Conservation (phyloP, 2,113 vertebrate species). For the Silurus glanis region DNA sequence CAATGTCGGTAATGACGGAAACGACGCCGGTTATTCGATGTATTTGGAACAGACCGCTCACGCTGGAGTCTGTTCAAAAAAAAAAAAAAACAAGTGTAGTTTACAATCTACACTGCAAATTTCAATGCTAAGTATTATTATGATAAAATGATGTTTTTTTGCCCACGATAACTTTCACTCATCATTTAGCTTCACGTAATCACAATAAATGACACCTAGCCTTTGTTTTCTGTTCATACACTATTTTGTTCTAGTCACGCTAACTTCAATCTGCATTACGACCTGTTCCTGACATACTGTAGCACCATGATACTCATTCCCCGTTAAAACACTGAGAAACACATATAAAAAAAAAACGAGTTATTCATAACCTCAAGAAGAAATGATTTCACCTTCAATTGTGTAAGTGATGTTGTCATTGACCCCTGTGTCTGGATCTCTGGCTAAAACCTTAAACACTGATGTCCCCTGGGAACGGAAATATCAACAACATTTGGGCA, state of each 20-base stretch:
- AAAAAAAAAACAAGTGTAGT: not conserved
- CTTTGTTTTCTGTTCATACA: too few relatives aligned
- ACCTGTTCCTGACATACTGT: not conserved
- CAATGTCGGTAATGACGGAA: constrained; percentile 65
- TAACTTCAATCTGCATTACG: too few relatives aligned
- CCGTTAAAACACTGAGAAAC: not conserved
- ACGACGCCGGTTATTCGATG: constrained; percentile 63
- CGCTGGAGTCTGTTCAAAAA: constrained; percentile 56
- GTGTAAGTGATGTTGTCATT: constrained; percentile 68
- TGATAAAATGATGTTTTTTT: not conserved
- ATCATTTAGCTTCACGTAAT: too few relatives aligned
- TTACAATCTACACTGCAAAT: not conserved
- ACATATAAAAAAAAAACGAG: not conserved
- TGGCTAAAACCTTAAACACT: constrained; percentile 72
- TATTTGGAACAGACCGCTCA: constrained; percentile 72
- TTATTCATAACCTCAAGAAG: not conserved
- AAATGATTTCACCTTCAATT: constrained; percentile 71
- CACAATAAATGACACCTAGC: too few relatives aligned
- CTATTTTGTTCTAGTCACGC: too few relatives aligned
- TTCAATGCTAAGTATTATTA: not conserved
- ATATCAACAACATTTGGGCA: not conserved
- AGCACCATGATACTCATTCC: not conserved
- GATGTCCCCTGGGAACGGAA: constrained; percentile 58
- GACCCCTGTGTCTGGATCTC: constrained; percentile 78
- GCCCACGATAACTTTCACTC: too few relatives aligned